phyloP scores from a whole-genome alignment of 2,113 vertebrate species.

The Percina caprodes region DNA sequence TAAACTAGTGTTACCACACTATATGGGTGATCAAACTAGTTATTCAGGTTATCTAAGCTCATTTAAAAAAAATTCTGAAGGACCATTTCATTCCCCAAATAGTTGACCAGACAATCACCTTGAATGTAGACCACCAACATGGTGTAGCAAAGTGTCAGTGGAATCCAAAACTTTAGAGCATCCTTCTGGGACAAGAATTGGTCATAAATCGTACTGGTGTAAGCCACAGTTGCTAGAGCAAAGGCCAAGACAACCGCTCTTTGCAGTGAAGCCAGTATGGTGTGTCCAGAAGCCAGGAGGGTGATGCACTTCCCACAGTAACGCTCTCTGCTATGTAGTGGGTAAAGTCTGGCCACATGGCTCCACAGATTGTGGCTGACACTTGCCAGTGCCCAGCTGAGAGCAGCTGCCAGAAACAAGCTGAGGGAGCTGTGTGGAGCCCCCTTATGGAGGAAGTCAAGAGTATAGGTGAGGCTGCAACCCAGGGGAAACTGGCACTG shows the following conservation, averaged over 20 bases:
- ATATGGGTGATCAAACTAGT: neutral
- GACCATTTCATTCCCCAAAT: neutral
- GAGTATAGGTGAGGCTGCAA: conserved; percentile 86
- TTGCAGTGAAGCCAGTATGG: conserved; percentile 82
- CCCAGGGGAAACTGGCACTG: conserved; percentile 90
- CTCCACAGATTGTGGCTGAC: conserved; percentile 66
- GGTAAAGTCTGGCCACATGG: conserved; percentile 84
- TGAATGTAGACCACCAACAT: conserved; percentile 90
- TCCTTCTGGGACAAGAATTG: conserved; percentile 88
- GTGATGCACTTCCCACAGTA: conserved; percentile 89
- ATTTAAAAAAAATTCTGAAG: neutral
- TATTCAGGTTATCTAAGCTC: neutral
- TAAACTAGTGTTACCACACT: too few species aligned
- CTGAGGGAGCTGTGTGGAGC: conserved; percentile 84
- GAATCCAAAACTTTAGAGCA: conserved; percentile 90
- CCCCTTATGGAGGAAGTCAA: conserved; percentile 90
- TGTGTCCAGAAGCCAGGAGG: conserved; percentile 80
- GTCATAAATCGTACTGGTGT: conserved; percentile 84
- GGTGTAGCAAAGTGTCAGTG: conserved; percentile 90
- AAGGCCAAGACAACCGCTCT: conserved; percentile 82
- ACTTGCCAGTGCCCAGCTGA: conserved; percentile 81
- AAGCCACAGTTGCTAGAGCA: conserved; percentile 80
- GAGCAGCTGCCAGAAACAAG: conserved; percentile 84
- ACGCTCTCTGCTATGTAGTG: conserved; percentile 84
- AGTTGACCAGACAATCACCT: conserved; percentile 76